Evolutionary conservation across 2,888 invertebrate genomes (phyloP).

Genomic region (Lochmaea capreae): DNA sequence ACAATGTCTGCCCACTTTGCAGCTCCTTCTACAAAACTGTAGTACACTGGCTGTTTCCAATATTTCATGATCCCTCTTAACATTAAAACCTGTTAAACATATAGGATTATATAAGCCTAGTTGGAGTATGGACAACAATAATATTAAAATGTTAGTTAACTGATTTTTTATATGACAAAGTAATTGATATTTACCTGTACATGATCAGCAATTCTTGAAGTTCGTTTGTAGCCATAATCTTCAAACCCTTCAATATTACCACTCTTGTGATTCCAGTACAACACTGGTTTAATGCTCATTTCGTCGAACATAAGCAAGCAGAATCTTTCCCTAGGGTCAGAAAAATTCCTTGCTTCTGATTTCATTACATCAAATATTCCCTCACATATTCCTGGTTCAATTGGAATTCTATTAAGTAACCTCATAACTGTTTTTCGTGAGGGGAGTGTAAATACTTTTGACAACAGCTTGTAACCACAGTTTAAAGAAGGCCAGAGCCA

Average conservation of each 20-base stretch:
- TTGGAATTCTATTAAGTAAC: conserved; percentile 43
- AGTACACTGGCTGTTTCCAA: conserved; percentile 24
- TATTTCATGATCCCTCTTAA: conserved; percentile 27
- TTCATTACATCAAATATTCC: conserved; percentile 35
- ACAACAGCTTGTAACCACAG: too few relatives aligned
- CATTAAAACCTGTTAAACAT: conserved; percentile 34
- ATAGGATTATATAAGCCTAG: not conserved
- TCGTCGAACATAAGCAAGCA: conserved; percentile 44
- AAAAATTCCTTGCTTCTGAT: conserved; percentile 10
- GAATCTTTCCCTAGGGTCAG: conserved; percentile 19
- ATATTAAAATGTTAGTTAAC: too few relatives aligned
- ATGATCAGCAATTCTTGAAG: not conserved
- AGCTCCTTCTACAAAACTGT: conserved; percentile 34
- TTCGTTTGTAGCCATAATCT: conserved; percentile 1
- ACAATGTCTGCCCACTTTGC: conserved; percentile 33
- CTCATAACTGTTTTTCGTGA: too few relatives aligned
- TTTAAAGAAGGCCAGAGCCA: not conserved
- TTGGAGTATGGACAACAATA: not conserved
- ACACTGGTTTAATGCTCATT: conserved; percentile 38
- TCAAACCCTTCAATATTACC: conserved; percentile 6
- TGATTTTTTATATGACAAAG: too few relatives aligned
- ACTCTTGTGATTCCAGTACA: not conserved
- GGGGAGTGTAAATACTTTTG: too few relatives aligned
- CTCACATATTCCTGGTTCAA: conserved; percentile 41
- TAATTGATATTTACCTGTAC: too few relatives aligned